Percentiles rank a stretch among this genome's conserved stretches.
Conservation (phyloP, 2,888 invertebrate species). For the Agrypnus murinus region DNA sequence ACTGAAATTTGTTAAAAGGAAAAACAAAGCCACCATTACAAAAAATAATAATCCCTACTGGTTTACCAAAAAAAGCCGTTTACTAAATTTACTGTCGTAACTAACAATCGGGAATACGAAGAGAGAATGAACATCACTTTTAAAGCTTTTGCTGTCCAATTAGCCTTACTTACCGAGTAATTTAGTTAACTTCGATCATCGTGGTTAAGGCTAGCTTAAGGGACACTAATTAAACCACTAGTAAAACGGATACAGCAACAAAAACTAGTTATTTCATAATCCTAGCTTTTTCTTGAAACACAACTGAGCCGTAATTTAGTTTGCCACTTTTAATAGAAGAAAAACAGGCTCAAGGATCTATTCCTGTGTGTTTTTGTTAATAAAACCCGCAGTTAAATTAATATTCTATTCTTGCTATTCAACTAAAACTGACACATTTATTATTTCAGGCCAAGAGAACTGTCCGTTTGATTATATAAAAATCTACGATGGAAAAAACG, state of each 20-base stretch:
- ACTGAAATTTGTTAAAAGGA: no score
- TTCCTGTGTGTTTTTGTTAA: neutral
- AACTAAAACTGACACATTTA: neutral
- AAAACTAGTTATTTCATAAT: conserved; percentile 36
- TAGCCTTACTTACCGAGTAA: conserved; percentile 34
- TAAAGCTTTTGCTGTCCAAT: conserved; percentile 34
- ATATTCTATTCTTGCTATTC: neutral
- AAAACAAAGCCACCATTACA: no score
- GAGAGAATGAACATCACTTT: conserved; percentile 32
- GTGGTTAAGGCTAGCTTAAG: conserved; percentile 31
- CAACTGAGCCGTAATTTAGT: conserved; percentile 14
- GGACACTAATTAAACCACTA: neutral
- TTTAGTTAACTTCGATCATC: conserved; percentile 36
- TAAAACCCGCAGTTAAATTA: neutral
- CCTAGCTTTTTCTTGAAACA: conserved; percentile 13
- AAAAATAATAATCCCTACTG: no score
- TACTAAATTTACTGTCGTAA: no score
- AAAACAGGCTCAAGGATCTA: neutral
- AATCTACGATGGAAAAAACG: conserved; percentile 93
- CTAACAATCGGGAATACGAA: neutral
- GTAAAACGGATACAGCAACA: neutral
- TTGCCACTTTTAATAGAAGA: conserved; percentile 15
- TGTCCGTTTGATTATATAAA: conserved; percentile 93
- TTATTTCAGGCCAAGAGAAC: conserved; percentile 81
- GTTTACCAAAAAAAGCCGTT: no score